Percentiles rank a stretch among this genome's conserved stretches.
phyloP scores from a whole-genome alignment of 1,140 invertebrate species.

The Melipona quadrifasciata region DNA sequence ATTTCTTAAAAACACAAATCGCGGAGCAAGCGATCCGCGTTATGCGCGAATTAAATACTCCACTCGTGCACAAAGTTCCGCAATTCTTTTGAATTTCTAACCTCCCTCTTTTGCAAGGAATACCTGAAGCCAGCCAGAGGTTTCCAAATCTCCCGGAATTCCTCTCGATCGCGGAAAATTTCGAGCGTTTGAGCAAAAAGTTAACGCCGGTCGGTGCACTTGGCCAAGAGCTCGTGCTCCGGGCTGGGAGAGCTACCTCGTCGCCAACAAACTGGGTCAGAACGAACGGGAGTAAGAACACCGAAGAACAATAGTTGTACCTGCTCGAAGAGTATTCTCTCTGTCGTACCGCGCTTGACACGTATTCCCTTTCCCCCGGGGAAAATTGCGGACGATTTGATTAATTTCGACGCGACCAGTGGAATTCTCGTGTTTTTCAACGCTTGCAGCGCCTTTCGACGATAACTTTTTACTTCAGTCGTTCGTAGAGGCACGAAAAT shows the following conservation, averaged over 20 bases:
- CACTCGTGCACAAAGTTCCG: too few relatives aligned
- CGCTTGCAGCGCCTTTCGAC: background rate
- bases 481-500: too few relatives aligned
- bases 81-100: too few relatives aligned
- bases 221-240: background rate
- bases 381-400: background rate
- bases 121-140: background rate
- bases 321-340: constrained; percentile 4
- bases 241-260: background rate
- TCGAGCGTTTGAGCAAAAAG: background rate
- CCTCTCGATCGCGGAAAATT: background rate
- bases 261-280: constrained; percentile 13
- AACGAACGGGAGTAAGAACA: background rate
- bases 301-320: background rate
- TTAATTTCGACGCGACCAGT: background rate
- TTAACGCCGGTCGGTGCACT: background rate
- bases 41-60: too few relatives aligned
- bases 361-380: background rate
- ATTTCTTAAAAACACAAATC: too few relatives aligned
- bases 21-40: too few relatives aligned
- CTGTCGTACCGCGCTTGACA: background rate
- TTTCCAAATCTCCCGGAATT: background rate
- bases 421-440: background rate
- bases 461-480: background rate
- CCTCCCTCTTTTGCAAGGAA: too few relatives aligned